Evolutionary conservation across 2,797 vertebrate species (phyloP).

Genomic region (Hippoglossus hippoglossus): DNA sequence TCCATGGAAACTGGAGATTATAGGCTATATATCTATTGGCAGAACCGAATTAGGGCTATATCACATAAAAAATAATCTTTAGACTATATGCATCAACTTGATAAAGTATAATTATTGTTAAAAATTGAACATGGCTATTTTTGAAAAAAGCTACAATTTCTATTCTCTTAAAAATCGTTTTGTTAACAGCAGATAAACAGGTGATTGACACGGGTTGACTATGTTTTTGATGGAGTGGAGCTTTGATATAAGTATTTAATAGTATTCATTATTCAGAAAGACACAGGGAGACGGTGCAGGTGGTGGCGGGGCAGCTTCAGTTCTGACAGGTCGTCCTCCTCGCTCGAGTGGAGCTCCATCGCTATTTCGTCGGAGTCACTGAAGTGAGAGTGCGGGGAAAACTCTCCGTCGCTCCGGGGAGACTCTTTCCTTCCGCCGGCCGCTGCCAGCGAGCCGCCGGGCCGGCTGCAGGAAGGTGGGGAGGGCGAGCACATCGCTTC

Average conservation of each 20-base stretch:
- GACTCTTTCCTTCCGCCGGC: conserved; percentile 86
- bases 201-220: conserved; percentile 73
- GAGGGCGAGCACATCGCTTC: conserved; percentile 83
- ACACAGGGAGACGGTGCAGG: conserved; percentile 51
- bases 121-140: conserved; percentile 48
- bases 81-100: conserved; percentile 51
- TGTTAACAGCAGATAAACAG: conserved; percentile 39
- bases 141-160: conserved; percentile 35
- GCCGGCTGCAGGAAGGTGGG: conserved; percentile 59
- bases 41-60: conserved; percentile 76
- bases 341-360: conserved; percentile 84
- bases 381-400: conserved; percentile 95
- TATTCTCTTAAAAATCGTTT: conserved; percentile 36
- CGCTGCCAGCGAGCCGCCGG: conserved; percentile 68
- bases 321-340: conserved; percentile 85
- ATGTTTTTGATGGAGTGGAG: conserved; percentile 17
- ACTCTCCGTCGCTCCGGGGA: conserved; percentile 95
- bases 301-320: conserved; percentile 66
- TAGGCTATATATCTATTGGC: conserved; percentile 75
- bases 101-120: conserved; percentile 57
- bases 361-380: conserved; percentile 96
- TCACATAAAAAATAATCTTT: conserved; percentile 58
- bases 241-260: conserved; percentile 3
- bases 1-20: conserved; percentile 71
- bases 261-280: conserved; percentile 65